phyloP scores from a whole-genome alignment of 2,113 vertebrate species.

The Montifringilla adamsi region DNA sequence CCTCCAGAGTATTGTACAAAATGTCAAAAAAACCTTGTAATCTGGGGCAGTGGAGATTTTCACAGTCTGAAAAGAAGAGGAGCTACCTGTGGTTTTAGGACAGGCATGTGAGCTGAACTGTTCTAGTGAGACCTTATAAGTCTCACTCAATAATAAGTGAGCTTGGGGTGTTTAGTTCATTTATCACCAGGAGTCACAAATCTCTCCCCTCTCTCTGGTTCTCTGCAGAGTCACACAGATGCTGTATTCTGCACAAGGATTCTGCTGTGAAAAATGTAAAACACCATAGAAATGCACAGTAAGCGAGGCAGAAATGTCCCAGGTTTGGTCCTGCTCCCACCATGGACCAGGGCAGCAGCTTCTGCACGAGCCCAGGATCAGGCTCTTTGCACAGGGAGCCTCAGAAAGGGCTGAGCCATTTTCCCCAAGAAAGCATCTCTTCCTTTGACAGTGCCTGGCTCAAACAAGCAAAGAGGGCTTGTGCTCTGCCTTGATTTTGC shows the following conservation, averaged over 20 bases:
- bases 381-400: not conserved
- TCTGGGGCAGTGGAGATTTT: not conserved
- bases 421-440: not conserved
- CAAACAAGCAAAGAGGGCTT: not conserved
- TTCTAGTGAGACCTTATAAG: not conserved
- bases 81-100: not conserved
- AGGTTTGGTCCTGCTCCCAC: not conserved
- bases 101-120: not conserved
- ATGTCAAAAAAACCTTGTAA: not conserved
- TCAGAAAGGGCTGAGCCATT: not conserved
- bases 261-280: not conserved
- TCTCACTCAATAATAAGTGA: not conserved
- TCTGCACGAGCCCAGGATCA: not conserved
- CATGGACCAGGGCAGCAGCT: not conserved
- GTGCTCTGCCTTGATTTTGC: constrained; percentile 29
- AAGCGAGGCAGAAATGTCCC: not conserved
- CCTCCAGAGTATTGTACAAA: not conserved
- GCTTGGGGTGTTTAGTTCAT: not conserved
- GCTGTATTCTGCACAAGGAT: not conserved
- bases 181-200: not conserved
- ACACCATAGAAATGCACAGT: rapidly evolving
- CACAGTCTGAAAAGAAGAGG: not conserved
- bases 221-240: not conserved
- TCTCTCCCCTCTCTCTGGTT: not conserved
- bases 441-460: not conserved